Base-by-base conservation (phyloP, 2,113 vertebrate genomes). In the Hemibagrus wyckioides region DNA sequence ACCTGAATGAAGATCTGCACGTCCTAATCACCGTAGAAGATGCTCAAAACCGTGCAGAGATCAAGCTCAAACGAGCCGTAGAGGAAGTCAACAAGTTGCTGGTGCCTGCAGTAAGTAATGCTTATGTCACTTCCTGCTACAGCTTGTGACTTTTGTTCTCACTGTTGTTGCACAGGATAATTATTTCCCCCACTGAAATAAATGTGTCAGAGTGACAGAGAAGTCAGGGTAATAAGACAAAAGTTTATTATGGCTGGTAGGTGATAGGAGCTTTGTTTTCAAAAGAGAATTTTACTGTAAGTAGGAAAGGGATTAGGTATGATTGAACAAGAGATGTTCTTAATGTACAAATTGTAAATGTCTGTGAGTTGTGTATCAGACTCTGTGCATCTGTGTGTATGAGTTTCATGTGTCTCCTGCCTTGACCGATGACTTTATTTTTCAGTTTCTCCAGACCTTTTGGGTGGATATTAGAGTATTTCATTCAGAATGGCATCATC, bases 21-120 rank as follows among this genome's bases (percentile, higher is more conserved):
- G 97, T 97, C 80, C 93, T 97, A 87, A 97, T 97, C 93, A 97
- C 97, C 90, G 97, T 97, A 94, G 97, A 97, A 93, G 97, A 97
- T 84, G 96, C 97, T 88, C 97, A 97, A 85, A 97, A 97, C 91
- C 95, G 97, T 92, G 97, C 97, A 82, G 97, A 97, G 93, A 96
- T 97, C 92, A 97, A 97, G 86, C 94, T 97, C 91, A 97, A 97
- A 92, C 95, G 96, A 89, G 97, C 97, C 50, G 97, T 97, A 59
- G 97, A 97, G 90, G 97, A 97, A 92, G 97, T 97, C 84, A 97
- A 96, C 92, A 97, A 97, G 88, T 92, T 97, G 71, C 93, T 97
- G 90, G 96, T 97, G 84, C 97, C 97, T 87, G 96, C 97, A 91
- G 97, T 97, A 94, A 97, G 97, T 97, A 89, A 15, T 23, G 48